These are phyloP conservation scores for Aphelenchoides fujianensis DNA, from an alignment of 1,140 invertebrate species.

Conservation along the genomic window DNA sequence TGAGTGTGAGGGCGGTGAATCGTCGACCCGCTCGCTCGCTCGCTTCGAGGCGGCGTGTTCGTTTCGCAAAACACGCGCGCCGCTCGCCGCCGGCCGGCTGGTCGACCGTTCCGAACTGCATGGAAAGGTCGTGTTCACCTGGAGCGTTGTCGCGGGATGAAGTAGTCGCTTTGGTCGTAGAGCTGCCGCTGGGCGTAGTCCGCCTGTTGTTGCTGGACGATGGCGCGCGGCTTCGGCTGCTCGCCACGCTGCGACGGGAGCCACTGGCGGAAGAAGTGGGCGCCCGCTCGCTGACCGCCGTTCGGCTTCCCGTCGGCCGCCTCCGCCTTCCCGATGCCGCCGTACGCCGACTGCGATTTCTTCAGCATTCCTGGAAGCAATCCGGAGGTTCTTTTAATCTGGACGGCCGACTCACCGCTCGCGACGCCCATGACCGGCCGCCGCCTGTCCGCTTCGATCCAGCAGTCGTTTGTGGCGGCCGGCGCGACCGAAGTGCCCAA, in stretches of 20 bases:
- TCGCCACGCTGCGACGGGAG: not conserved
- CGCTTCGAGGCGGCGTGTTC: too few relatives aligned
- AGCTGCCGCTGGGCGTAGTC: not conserved
- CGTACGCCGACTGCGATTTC: slow-evolving; percentile 5
- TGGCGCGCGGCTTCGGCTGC: not conserved
- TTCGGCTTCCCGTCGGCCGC: not conserved
- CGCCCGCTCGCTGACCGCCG: not conserved
- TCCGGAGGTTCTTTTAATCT: too few relatives aligned
- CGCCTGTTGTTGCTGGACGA: not conserved
- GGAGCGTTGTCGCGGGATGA: not conserved
- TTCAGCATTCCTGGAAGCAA: slow-evolving; percentile 9
- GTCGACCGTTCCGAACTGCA: too few relatives aligned
- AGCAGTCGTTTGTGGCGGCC: not conserved
- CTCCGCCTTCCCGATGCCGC: not conserved
- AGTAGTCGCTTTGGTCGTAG: not conserved
- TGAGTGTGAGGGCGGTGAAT: too few relatives aligned
- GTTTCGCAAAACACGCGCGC: too few relatives aligned
- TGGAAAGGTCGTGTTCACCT: not conserved
- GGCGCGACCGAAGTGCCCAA: slow-evolving; percentile 18
- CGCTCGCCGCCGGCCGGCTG: too few relatives aligned
- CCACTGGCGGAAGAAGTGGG: not conserved
- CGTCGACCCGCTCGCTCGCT: too few relatives aligned
- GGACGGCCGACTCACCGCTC: not conserved
- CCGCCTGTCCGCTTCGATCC: not conserved
- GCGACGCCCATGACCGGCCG: slow-evolving; percentile 4